Base-by-base conservation (phyloP, 2,888 invertebrate species). In the Glaucopsyche alexis region DNA sequence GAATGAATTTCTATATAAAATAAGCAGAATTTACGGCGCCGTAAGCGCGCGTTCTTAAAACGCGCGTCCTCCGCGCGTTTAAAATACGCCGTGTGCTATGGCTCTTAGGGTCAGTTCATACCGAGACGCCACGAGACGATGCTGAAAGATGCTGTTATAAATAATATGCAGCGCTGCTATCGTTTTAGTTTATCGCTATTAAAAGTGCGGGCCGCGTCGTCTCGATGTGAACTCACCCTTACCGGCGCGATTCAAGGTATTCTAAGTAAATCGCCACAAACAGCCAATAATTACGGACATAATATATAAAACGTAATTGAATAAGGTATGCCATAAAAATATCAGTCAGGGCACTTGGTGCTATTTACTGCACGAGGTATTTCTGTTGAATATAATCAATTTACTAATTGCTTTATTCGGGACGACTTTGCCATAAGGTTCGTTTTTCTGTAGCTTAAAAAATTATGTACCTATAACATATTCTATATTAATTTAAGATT, bases 161-260 rank as follows among this genome's bases (percentile, higher is more conserved):
- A 29, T 3, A 29, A 29, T 29, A 29, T 29, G 29, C 29, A 29
- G 29, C 29, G 29, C 29, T 29, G 29, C 29, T 29, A 29, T 29
- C 29, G 29, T 29, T 29, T 29, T 29, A 29, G 29, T 29, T 3
- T 29, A 29, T 29, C n/a, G n/a, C n/a, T n/a, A n/a, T n/a, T n/a
- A n/a, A n/a, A n/a, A n/a, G n/a, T n/a, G n/a, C n/a, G n/a, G n/a
- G n/a, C n/a, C n/a, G n/a, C n/a, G n/a, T n/a, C n/a, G n/a, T n/a
- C n/a, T n/a, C 29, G 29, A 29, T 29, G 29, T 29, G 29, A 29
- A 29, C 29, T 29, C 3, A 29, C 29, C 29, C 29, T 85, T 84
- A 83, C 81, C 84, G 81, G 85, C 79, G 81, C 83, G 81, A 79
- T 81, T 80, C 82, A 86, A 88, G 88, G 88, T 89, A 90, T 88